A percentile compares a stretch with the other conserved stretches of the same genome.
phyloP scores from a whole-genome alignment of 2,113 vertebrate species.

The Salvelinus namaycush region DNA sequence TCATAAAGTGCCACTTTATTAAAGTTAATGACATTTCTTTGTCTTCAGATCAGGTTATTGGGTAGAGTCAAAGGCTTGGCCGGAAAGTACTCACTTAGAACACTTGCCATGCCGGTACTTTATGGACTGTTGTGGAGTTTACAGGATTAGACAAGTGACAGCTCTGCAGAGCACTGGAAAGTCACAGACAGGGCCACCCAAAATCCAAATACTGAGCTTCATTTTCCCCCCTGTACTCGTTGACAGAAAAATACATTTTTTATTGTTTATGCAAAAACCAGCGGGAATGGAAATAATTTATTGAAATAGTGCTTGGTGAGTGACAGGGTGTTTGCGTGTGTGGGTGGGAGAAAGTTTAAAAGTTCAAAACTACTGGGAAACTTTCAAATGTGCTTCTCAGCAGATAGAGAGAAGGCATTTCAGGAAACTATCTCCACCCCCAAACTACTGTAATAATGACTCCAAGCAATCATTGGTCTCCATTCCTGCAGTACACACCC shows the following conservation, averaged over 20 bases:
- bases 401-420: constrained; percentile 3
- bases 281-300: no score
- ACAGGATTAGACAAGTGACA: constrained; percentile 55
- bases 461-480: constrained; percentile 55
- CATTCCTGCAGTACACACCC: constrained; percentile 48
- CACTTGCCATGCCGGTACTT: constrained; percentile 38
- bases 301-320: no score
- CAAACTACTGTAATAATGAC: constrained; percentile 27
- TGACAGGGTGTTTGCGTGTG: no score
- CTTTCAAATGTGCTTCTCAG: constrained; percentile 13
- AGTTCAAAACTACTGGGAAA: neutral
- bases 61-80: constrained; percentile 47
- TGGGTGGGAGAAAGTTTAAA: no score
- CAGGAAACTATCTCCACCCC: constrained; percentile 30
- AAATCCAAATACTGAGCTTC: neutral
- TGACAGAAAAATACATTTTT: no score
- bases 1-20: constrained; percentile 31
- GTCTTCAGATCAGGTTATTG: constrained; percentile 46
- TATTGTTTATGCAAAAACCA: no score
- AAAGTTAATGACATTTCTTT: constrained; percentile 39
- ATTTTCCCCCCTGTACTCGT: no score
- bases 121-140: constrained; percentile 45
- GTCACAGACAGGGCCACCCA: constrained; percentile 22
- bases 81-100: constrained; percentile 17
- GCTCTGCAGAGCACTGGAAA: constrained; percentile 37